Evolutionary conservation across 30 jellyfish, hydroid and myxozoan species (phyloP).

Genomic region (Hydractinia symbiolongicarpus): DNA sequence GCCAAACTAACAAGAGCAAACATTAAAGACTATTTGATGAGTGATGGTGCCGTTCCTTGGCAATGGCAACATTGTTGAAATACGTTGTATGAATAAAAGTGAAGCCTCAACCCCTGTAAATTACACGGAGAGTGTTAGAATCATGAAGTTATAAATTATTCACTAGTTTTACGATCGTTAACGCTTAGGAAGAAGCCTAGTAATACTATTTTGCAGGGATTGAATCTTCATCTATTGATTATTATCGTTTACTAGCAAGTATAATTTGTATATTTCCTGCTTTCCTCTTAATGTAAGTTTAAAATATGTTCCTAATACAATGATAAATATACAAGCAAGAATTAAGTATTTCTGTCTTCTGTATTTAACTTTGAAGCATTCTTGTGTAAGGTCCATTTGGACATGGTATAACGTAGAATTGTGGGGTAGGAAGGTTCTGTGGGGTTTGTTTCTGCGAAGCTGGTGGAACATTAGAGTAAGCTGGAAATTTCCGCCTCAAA

Average conservation of each 20-base stretch:
- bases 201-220: no score
- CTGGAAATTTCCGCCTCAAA: conserved; percentile 29
- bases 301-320: not conserved
- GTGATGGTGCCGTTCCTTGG: conserved; percentile 68
- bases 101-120: no score
- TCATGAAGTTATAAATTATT: no score
- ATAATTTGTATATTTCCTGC: not conserved
- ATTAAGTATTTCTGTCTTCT: not conserved
- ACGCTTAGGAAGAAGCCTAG: no score
- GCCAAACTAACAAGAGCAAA: conserved; percentile 43
- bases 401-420: not conserved
- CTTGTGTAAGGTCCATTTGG: conserved; percentile 1
- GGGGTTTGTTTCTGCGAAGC: not conserved
- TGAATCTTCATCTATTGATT: no score
- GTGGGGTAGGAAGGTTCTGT: conserved; percentile 7
- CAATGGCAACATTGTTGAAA: conserved; percentile 43
- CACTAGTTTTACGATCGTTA: no score
- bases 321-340: not conserved
- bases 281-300: not conserved
- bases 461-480: conserved; percentile 4
- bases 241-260: conserved; percentile 3
- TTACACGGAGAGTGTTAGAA: no score
- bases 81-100: not conserved
- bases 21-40: conserved; percentile 35
- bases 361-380: not conserved